A percentile compares a stretch with the other conserved stretches of the same genome.
Evolutionary conservation across 2,113 vertebrate species (phyloP).

Genomic region (Dipodomys merriami): DNA sequence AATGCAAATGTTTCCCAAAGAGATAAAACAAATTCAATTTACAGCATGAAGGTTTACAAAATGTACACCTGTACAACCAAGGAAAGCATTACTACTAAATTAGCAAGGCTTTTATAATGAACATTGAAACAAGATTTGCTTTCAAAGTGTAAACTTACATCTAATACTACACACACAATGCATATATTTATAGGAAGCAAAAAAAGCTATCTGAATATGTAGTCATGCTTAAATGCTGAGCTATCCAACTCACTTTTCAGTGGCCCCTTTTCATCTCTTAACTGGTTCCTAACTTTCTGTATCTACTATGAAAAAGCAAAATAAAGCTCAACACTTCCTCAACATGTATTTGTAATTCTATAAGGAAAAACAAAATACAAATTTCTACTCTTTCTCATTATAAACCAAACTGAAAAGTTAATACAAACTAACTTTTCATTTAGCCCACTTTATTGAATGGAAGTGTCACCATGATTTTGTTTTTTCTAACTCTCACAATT

Average conservation of each 20-base stretch:
- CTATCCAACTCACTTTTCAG: conserved; percentile 89
- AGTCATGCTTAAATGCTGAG: conserved; percentile 93
- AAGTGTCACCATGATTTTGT: conserved; percentile 86
- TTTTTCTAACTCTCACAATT: conserved; percentile 88
- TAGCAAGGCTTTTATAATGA: conserved; percentile 96
- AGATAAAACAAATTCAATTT: conserved; percentile 99
- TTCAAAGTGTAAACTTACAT: conserved; percentile 97
- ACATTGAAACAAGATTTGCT: conserved; percentile 91
- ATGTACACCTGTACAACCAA: conserved; percentile 99
- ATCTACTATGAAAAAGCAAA: conserved; percentile 87
- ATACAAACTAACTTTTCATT: conserved; percentile 79
- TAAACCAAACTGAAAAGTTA: conserved; percentile 85
- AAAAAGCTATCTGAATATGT: conserved; percentile 91
- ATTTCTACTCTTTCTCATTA: conserved; percentile 81
- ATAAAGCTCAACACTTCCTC: conserved; percentile 87
- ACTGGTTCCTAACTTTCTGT: conserved; percentile 82
- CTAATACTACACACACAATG: conserved; percentile 98
- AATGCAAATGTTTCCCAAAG: conserved; percentile 93
- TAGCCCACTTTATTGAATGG: conserved; percentile 74
- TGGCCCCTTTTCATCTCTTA: conserved; percentile 87
- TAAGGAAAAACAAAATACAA: conserved; percentile 88
- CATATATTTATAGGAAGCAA: conserved; percentile 97
- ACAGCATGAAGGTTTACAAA: conserved; percentile 99
- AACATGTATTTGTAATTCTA: conserved; percentile 84
- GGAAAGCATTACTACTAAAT: conserved; percentile 96